phyloP scores from a whole-genome alignment of 1,140 invertebrate genomes.

The Drosophila mojavensis region DNA sequence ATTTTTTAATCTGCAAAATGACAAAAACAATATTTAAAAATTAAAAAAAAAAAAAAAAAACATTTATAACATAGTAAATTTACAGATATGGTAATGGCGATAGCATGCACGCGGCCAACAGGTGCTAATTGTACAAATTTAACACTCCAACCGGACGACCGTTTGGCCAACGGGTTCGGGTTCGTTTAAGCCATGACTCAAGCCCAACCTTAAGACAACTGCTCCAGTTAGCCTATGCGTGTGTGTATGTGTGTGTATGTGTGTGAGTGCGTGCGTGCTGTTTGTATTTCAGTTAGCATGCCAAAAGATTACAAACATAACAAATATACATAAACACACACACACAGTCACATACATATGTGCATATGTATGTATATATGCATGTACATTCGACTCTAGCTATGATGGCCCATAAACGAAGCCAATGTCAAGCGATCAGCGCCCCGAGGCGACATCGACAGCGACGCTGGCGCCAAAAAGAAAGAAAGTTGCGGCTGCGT shows the following conservation, averaged over 20 bases:
- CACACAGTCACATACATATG: not conserved
- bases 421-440: slow-evolving; percentile 69
- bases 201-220: slow-evolving; percentile 15
- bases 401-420: slow-evolving; percentile 36
- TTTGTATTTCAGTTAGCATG: slow-evolving; percentile 29
- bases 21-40: slow-evolving; percentile 6
- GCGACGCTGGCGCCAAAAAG: slow-evolving; percentile 38
- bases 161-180: not conserved
- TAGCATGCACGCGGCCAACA: slow-evolving; percentile 52
- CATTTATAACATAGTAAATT: not conserved
- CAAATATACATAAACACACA: not conserved
- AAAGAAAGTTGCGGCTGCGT: slow-evolving; percentile 64
- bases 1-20: slow-evolving; percentile 68
- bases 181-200: slow-evolving; percentile 8
- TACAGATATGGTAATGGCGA: slow-evolving; percentile 60
- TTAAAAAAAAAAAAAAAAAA: too few relatives aligned
- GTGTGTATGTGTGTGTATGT: slow-evolving; percentile 5
- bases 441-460: slow-evolving; percentile 23
- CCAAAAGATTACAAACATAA: slow-evolving; percentile 16
- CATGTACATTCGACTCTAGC: not conserved
- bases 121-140: slow-evolving; percentile 72
- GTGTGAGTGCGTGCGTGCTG: slow-evolving; percentile 12
- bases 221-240: slow-evolving; percentile 53
- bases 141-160: slow-evolving; percentile 16
- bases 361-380: not conserved